Conservation (phyloP, 2,888 invertebrate species). For the Latrodectus elegans region DNA sequence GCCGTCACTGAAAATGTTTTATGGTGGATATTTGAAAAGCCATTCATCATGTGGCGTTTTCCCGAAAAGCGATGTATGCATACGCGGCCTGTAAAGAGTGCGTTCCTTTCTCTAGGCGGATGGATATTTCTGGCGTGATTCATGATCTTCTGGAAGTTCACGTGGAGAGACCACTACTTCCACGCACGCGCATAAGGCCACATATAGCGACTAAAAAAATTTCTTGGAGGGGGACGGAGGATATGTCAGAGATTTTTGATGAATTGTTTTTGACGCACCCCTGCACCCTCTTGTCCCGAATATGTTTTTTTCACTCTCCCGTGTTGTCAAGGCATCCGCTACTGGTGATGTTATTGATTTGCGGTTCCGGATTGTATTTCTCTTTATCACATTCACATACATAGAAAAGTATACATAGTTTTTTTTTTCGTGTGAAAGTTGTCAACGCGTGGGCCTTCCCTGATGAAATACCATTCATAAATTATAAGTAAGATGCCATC, state of each 20-base stretch:
- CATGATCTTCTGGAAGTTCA: slow-evolving; percentile 53
- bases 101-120: slow-evolving; percentile 36
- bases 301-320: slow-evolving; percentile 25
- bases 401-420: background rate
- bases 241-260: slow-evolving; percentile 59
- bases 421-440: too few species aligned
- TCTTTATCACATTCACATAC: slow-evolving; percentile 17
- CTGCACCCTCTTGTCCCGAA: slow-evolving; percentile 8
- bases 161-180: slow-evolving; percentile 29
- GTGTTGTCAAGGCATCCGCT: slow-evolving; percentile 17
- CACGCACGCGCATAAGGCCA: slow-evolving; percentile 19
- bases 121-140: slow-evolving; percentile 60
- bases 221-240: background rate
- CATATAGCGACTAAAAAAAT: slow-evolving; percentile 17
- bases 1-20: slow-evolving; percentile 48
- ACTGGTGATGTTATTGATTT: slow-evolving; percentile 42
- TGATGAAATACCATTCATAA: too few species aligned
- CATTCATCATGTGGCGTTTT: slow-evolving; percentile 58
- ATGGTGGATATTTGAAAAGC: slow-evolving; percentile 59
- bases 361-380: background rate
- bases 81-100: slow-evolving; percentile 51
- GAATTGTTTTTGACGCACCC: slow-evolving; percentile 55
- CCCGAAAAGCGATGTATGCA: slow-evolving; percentile 34
- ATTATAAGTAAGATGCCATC: too few species aligned
- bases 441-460: too few species aligned